Evolutionary conservation across 2,113 vertebrate species (phyloP).

Genomic region (Hippopotamus amphibius): DNA sequence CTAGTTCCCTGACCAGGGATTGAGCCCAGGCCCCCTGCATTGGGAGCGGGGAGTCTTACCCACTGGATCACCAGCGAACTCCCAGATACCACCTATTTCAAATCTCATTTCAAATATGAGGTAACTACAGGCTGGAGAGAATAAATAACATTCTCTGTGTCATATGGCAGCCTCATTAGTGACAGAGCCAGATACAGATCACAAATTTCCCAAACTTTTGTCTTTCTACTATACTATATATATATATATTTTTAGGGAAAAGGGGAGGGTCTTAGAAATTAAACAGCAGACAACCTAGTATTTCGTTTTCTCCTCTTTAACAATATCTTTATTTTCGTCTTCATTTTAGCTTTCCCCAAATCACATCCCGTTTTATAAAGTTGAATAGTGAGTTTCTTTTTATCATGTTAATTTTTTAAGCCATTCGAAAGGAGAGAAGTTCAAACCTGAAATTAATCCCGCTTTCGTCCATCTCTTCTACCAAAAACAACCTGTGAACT

Average conservation of each 20-base stretch:
- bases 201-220: background rate
- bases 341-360: background rate
- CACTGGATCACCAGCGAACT: no score
- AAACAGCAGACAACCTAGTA: background rate
- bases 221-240: background rate
- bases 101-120: conserved; percentile 43
- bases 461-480: conserved; percentile 19
- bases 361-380: background rate
- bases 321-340: background rate
- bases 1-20: no score
- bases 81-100: background rate
- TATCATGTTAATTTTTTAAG: conserved; percentile 21
- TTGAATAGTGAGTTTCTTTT: background rate
- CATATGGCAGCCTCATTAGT: background rate
- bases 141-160: background rate
- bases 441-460: background rate
- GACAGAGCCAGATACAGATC: background rate
- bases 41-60: no score
- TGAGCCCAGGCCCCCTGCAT: no score
- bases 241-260: no score
- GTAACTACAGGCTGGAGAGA: background rate
- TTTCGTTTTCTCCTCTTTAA: background rate
- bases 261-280: background rate
- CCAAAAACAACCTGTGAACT: conserved; percentile 32
- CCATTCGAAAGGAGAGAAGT: conserved; percentile 17